Evolutionary conservation across 2,113 vertebrate genomes (phyloP).

Genomic region (Xiphias gladius): DNA sequence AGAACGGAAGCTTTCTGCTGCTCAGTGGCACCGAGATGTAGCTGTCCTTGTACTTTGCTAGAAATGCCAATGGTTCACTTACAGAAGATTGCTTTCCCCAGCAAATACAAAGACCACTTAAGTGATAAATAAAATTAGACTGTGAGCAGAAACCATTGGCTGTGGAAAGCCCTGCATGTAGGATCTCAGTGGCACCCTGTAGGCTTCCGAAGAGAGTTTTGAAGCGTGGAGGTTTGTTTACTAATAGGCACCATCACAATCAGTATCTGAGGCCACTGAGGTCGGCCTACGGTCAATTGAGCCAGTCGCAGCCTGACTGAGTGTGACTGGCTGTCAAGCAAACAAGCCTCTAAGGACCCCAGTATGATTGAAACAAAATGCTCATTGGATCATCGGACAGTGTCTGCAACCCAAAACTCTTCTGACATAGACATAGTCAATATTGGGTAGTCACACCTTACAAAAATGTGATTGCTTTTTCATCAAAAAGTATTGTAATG

Average conservation of each 20-base stretch:
- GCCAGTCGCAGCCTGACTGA: constrained; percentile 10
- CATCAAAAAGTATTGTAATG: too few species aligned
- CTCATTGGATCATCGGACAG: background rate
- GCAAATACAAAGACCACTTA: constrained; percentile 55
- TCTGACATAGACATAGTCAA: background rate
- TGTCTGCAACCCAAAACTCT: background rate
- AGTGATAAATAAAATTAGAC: constrained; percentile 58
- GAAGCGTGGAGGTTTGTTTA: constrained; percentile 23
- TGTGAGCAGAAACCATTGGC: constrained; percentile 7
- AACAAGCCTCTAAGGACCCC: background rate
- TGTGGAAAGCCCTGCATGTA: constrained; percentile 18
- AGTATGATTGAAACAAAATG: background rate
- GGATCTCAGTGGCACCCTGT: constrained; percentile 1
- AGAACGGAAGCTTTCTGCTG: constrained; percentile 57
- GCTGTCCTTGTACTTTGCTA: constrained; percentile 15
- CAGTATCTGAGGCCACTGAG: constrained; percentile 13
- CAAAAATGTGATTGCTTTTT: too few species aligned
- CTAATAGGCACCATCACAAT: background rate
- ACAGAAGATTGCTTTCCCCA: constrained; percentile 41
- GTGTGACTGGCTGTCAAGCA: constrained; percentile 11
- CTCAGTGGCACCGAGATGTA: constrained; percentile 47
- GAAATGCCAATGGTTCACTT: constrained; percentile 62
- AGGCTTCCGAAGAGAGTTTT: background rate
- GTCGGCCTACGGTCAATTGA: background rate
- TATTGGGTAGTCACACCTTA: too few species aligned